Percentiles rank a stretch among this genome's conserved stretches.
Conservation (phyloP, 30 jellyfish, hydroid and myxozoan species). For the Calvadosia cruxmelitensis region DNA sequence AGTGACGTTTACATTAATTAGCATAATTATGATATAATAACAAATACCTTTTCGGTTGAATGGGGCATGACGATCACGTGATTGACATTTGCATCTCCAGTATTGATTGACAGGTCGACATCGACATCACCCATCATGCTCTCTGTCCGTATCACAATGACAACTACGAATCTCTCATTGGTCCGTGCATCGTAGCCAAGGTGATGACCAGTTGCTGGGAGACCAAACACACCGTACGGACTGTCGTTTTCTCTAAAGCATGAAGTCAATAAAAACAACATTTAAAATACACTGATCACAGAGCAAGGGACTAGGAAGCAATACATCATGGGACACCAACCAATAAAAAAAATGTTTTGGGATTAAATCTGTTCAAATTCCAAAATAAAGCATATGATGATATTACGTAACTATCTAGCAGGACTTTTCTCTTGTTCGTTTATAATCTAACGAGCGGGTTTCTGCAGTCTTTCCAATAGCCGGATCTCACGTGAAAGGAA, state of each 20-base stretch:
- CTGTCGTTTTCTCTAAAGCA: conserved; percentile 70
- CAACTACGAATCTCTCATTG: conserved; percentile 20
- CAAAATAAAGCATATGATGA: too few species aligned
- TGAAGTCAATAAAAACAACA: neutral
- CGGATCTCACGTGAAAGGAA: too few species aligned
- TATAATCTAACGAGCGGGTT: too few species aligned
- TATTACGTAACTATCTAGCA: too few species aligned
- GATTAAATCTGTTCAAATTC: too few species aligned
- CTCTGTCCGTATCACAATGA: conserved; percentile 33
- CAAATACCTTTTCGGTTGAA: conserved; percentile 19
- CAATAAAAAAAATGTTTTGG: neutral
- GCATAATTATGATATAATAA: neutral
- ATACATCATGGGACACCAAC: neutral
- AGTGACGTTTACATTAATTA: too few species aligned
- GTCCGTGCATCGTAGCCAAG: conserved; percentile 21
- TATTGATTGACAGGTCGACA: conserved; percentile 14
- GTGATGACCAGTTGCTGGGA: conserved; percentile 12
- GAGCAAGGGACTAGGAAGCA: neutral
- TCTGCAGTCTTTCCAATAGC: too few species aligned
- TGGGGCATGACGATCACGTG: conserved; percentile 6
- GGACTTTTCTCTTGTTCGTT: too few species aligned
- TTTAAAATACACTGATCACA: neutral
- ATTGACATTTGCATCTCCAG: conserved; percentile 10
- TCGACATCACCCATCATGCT: conserved; percentile 46
- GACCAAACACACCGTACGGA: conserved; percentile 69